Evolutionary conservation across 2,797 vertebrate species (phyloP), one percentile per base, ranked within the genome.

Genomic region (Falco naumanni): DNA sequence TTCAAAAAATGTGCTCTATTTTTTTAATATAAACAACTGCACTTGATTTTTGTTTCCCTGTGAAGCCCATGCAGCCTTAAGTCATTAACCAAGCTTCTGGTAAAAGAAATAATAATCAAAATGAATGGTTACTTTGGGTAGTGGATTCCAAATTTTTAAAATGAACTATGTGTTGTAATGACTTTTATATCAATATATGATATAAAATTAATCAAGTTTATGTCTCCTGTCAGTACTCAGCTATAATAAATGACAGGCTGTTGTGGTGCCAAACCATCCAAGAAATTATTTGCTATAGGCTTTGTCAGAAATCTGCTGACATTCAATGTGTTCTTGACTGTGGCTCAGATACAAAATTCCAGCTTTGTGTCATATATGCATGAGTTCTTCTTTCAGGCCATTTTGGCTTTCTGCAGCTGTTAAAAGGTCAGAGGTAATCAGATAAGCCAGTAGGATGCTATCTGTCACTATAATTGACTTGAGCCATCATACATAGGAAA

Each of bases 351-450:
- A 92, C 15, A 90, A 96, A 97, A 97, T 97, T 95, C 89, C 86
- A 95, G 91, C 82, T 97, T 93, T 95, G 90, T 96, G 90, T 96
- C 93, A 89, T 95, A 66, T 88, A 97, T 97, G 91, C 96, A 95
- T 94, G 94, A 97, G 81, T 91, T 96, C 84, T 91, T 92, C 89
- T 97, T 96, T 95, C 91, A 43, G 87, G 92, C 85, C 96, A 87
- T 96, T 97, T 97, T 97, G 96, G 85, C 90, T 97, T 95, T 96
- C 88, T 94, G 82, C 89, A 97, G 89, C 95, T 97, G 96, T 97
- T 97, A 92, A 97, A 98, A 97, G 96, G 95, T 97, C 97, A 97
- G 93, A 98, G 96, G 96, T 97, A 98, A 97, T 97, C 95, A 94
- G 95, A 97, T 97, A 63, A 97, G 83, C 95, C 95, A 94, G 76